Percentiles rank a stretch among this genome's conserved stretches.
phyloP scores from a whole-genome alignment of 1,140 invertebrate genomes.

The Lucilia cuprina region DNA sequence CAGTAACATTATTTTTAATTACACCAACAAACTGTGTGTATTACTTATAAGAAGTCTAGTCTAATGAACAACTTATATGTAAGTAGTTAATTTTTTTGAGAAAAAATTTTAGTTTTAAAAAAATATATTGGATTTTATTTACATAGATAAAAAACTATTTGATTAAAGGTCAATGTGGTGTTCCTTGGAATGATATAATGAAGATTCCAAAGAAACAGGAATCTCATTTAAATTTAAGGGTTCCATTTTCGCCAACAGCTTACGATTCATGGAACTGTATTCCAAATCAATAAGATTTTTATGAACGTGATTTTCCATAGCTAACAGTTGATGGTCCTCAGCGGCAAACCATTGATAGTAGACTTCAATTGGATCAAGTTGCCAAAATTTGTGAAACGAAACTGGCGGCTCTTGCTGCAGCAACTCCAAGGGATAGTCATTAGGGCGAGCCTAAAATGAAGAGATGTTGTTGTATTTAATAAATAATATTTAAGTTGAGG shows the following conservation, averaged over 20 bases:
- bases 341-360: constrained; percentile 75
- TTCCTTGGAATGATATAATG: constrained; percentile 2
- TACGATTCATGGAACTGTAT: background rate
- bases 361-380: constrained; percentile 73
- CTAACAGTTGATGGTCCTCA: constrained; percentile 13
- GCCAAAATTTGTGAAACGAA: constrained; percentile 89
- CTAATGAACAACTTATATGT: too few relatives aligned
- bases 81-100: too few relatives aligned
- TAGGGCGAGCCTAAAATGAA: constrained; percentile 82
- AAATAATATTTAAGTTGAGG: too few relatives aligned
- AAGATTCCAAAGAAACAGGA: background rate
- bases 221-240: background rate
- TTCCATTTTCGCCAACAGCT: background rate
- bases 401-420: constrained; percentile 70
- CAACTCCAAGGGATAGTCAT: constrained; percentile 77
- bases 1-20: too few relatives aligned
- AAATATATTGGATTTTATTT: background rate
- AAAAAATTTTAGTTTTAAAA: too few relatives aligned
- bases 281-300: background rate
- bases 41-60: too few relatives aligned
- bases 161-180: background rate
- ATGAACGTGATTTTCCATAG: background rate
- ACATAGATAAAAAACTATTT: background rate
- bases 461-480: too few relatives aligned
- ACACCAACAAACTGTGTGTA: too few relatives aligned